Percentiles rank a stretch among this genome's conserved stretches.
These are phyloP conservation scores for Luperina nickerlii DNA, from an alignment of 2,888 invertebrate genomes.

Conservation along the genomic window DNA sequence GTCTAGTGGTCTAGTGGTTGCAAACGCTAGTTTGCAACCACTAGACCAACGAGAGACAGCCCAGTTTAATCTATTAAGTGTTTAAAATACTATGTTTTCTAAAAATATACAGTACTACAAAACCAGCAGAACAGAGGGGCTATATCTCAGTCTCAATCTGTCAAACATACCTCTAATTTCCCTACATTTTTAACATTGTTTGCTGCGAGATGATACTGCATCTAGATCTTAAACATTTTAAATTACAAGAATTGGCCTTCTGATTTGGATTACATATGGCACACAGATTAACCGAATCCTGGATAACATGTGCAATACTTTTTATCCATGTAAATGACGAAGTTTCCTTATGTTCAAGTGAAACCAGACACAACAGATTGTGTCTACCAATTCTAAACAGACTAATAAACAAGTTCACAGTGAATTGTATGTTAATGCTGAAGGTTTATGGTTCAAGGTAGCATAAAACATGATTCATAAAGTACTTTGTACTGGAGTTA, in stretches of 20 bases:
- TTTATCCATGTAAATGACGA: not conserved
- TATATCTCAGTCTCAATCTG: too few species aligned
- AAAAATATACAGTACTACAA: not conserved
- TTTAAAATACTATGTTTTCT: not conserved
- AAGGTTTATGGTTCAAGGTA: slow-evolving; percentile 53
- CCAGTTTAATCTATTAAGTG: too few species aligned
- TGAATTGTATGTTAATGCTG: slow-evolving; percentile 21
- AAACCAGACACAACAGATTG: not conserved
- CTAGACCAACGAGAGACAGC: too few species aligned
- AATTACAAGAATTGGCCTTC: too few species aligned
- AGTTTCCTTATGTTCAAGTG: not conserved
- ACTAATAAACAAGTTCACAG: slow-evolving; percentile 13
- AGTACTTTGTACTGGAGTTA: slow-evolving; percentile 61
- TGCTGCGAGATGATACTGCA: too few species aligned
- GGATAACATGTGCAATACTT: not conserved
- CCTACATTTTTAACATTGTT: too few species aligned
- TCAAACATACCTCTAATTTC: too few species aligned
- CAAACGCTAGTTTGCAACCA: too few species aligned
- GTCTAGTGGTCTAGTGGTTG: too few species aligned
- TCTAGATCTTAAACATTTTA: too few species aligned
- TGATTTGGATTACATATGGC: not conserved
- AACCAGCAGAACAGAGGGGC: too few species aligned
- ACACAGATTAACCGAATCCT: not conserved
- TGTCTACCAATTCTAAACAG: slow-evolving; percentile 14
- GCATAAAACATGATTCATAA: slow-evolving; percentile 29